Conservation (phyloP, 2,113 vertebrate genomes). For the Nyctereutes procyonoides region DNA sequence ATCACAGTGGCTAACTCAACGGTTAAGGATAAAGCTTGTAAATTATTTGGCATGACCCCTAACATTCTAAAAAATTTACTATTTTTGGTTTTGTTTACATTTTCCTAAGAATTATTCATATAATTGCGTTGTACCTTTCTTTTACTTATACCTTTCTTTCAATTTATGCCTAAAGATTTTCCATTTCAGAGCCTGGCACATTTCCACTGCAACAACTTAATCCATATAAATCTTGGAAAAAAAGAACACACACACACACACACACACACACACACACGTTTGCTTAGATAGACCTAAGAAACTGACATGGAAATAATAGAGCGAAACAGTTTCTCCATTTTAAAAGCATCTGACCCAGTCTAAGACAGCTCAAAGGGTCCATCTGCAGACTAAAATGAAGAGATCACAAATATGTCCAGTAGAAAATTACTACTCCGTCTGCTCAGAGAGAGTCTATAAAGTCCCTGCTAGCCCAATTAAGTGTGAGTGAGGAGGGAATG, state of each 20-base stretch:
- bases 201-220: constrained; percentile 38
- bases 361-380: constrained; percentile 72
- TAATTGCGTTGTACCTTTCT: constrained; percentile 6
- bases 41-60: not conserved
- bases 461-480: not conserved
- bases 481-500: not conserved
- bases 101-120: constrained; percentile 57
- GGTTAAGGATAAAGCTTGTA: constrained; percentile 38
- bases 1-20: not conserved
- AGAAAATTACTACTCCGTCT: not conserved
- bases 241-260: not conserved
- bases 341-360: not conserved
- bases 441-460: not conserved
- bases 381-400: constrained; percentile 69
- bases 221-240: not conserved
- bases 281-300: constrained; percentile 59
- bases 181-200: not conserved
- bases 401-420: not conserved
- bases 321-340: constrained; percentile 52
- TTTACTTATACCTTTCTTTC: not conserved
- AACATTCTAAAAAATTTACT: not conserved
- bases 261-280: not conserved
- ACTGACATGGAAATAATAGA: constrained; percentile 59
- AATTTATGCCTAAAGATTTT: constrained; percentile 49
- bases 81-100: not conserved